A percentile compares a stretch with the other conserved stretches of the same genome.
These are phyloP conservation scores for Nothocercus julius DNA, from an alignment of 2,113 vertebrate species.

Conservation along the genomic window DNA sequence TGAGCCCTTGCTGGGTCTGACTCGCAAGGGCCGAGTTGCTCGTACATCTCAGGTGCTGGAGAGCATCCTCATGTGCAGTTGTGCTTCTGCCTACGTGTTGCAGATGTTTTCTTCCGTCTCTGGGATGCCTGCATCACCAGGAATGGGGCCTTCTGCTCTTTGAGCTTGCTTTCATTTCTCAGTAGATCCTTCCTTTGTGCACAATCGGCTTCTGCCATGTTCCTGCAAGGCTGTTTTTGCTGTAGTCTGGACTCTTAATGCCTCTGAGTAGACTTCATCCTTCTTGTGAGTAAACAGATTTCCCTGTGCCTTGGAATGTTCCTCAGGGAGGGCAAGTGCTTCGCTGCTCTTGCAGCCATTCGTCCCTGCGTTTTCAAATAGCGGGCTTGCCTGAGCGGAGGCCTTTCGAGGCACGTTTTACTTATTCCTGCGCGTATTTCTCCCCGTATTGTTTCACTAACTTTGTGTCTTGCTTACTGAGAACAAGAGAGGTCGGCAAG, in stretches of 20 bases:
- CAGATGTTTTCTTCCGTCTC: neutral
- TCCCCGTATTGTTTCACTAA: neutral
- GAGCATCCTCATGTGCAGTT: neutral
- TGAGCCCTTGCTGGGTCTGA: conserved; percentile 43
- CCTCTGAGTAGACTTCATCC: neutral
- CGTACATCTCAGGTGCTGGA: neutral
- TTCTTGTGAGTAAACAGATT: conserved; percentile 1
- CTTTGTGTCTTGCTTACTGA: neutral
- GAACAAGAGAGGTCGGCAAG: neutral
- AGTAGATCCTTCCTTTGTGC: neutral
- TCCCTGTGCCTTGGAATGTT: neutral
- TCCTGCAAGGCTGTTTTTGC: neutral
- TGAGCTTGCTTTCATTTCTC: neutral
- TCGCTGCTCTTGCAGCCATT: neutral
- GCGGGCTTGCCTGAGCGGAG: neutral
- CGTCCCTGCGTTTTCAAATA: conserved; percentile 10
- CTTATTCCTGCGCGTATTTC: neutral
- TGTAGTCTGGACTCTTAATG: neutral
- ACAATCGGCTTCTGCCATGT: neutral
- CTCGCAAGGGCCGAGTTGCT: neutral
- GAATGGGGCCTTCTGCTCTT: neutral
- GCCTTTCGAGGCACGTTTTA: neutral
- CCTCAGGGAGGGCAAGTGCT: neutral
- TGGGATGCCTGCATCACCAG: neutral
- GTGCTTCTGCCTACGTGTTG: neutral